These are phyloP conservation scores for Oegoconia quadripuncta DNA, from an alignment of 2,888 invertebrate species.

Conservation along the genomic window DNA sequence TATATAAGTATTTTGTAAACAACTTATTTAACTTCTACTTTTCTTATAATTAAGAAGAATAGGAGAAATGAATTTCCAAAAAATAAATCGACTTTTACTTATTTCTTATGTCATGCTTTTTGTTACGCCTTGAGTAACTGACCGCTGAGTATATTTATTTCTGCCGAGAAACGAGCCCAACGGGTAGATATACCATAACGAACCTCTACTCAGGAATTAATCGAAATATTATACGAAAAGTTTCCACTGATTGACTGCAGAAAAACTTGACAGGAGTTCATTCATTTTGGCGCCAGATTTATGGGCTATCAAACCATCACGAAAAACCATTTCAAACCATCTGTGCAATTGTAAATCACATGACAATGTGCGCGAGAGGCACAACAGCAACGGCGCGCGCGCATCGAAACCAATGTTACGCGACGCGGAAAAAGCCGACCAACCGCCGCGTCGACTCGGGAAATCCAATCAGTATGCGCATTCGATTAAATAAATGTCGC, in stretches of 20 bases:
- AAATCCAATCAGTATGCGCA: conserved; percentile 73
- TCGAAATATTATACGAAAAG: conserved; percentile 16
- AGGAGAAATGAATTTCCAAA: too few species aligned
- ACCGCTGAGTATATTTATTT: too few species aligned
- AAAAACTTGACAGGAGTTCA: conserved; percentile 59
- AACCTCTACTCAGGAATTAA: too few species aligned
- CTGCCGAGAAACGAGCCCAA: too few species aligned
- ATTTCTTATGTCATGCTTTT: too few species aligned
- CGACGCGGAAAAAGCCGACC: conserved; percentile 68
- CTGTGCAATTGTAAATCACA: conserved; percentile 65
- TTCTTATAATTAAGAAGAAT: too few species aligned
- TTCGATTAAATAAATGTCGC: conserved; percentile 59
- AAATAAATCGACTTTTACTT: too few species aligned
- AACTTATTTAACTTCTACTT: too few species aligned
- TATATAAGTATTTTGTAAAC: too few species aligned
- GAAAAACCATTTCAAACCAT: conserved; percentile 65
- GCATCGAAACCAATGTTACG: conserved; percentile 61
- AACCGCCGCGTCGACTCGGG: conserved; percentile 56
- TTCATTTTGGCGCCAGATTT: conserved; percentile 74
- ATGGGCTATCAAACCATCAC: conserved; percentile 57
- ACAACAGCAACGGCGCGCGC: conserved; percentile 36
- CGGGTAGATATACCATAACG: too few species aligned
- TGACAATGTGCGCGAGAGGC: conserved; percentile 38
- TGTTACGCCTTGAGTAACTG: too few species aligned
- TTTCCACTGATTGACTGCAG: conserved; percentile 17